Percentiles rank a stretch among this genome's conserved stretches.
phyloP scores from a whole-genome alignment of 2,113 vertebrate species.

The Ginglymostoma cirratum region DNA sequence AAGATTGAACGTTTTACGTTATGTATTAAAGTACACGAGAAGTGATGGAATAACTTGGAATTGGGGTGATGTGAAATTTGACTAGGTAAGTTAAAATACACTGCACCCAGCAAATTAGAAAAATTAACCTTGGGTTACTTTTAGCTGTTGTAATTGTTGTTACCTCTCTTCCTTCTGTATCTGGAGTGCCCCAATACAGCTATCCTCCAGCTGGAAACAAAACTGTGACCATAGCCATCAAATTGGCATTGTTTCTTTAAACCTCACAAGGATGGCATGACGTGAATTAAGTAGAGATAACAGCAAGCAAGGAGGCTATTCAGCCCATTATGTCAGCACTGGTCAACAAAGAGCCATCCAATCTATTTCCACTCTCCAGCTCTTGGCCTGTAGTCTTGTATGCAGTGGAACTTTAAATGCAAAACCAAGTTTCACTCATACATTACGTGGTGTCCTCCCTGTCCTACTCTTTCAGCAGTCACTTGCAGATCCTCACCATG shows the following conservation, averaged over 20 bases:
- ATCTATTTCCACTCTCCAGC: too few species aligned
- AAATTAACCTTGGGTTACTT: not conserved
- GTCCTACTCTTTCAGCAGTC: too few species aligned
- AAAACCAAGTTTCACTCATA: too few species aligned
- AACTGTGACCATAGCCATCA: not conserved
- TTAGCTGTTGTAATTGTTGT: not conserved
- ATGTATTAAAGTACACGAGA: not conserved
- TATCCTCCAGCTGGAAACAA: not conserved
- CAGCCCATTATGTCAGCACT: too few species aligned
- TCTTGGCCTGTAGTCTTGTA: too few species aligned
- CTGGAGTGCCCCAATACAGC: not conserved
- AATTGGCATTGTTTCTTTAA: not conserved
- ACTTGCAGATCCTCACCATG: too few species aligned
- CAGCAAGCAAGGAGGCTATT: too few species aligned
- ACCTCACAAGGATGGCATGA: not conserved
- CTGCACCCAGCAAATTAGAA: not conserved
- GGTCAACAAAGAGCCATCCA: too few species aligned
- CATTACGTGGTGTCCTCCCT: too few species aligned
- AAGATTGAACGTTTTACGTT: not conserved
- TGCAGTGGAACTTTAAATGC: too few species aligned
- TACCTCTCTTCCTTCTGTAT: not conserved
- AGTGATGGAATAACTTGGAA: not conserved
- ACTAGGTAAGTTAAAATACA: not conserved
- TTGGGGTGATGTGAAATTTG: not conserved
- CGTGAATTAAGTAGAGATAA: not conserved